phyloP scores from a whole-genome alignment of 2,888 invertebrate genomes.

The Phyllotreta striolata region DNA sequence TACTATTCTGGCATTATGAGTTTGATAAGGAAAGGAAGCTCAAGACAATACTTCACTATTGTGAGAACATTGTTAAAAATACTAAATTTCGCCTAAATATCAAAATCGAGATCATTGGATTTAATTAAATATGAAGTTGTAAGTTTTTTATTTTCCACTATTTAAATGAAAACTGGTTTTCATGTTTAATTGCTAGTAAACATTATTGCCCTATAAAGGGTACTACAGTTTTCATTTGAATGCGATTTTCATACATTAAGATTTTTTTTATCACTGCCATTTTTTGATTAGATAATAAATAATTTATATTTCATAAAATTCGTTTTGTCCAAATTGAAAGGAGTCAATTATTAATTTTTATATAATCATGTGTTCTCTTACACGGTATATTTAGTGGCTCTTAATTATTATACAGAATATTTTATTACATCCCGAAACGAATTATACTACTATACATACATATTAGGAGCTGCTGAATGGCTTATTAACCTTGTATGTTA shows the following conservation, averaged over 20 bases:
- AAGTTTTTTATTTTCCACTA: no score
- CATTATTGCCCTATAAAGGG: no score
- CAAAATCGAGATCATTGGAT: no score
- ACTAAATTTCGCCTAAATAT: no score
- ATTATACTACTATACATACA: not conserved
- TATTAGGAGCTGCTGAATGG: no score
- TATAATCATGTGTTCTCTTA: not conserved
- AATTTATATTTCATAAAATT: constrained; percentile 6
- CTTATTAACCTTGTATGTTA: constrained; percentile 13
- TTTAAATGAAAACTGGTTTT: no score
- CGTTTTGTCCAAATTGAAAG: constrained; percentile 26
- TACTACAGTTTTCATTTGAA: not conserved
- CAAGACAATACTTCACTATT: no score
- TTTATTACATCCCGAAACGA: constrained; percentile 4
- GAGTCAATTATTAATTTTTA: constrained; percentile 36
- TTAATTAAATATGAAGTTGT: no score
- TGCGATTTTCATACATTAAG: not conserved
- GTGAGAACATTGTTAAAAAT: no score
- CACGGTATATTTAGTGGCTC: constrained; percentile 18
- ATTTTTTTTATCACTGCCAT: constrained; percentile 30
- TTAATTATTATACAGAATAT: constrained; percentile 3
- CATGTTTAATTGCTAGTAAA: no score
- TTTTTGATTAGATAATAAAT: constrained; percentile 20
- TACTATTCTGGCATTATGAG: no score
- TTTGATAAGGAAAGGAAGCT: no score